A percentile compares a stretch with the other conserved stretches of the same genome.
Conservation (phyloP, 1,140 invertebrate species). For the Drosophila erecta region DNA sequence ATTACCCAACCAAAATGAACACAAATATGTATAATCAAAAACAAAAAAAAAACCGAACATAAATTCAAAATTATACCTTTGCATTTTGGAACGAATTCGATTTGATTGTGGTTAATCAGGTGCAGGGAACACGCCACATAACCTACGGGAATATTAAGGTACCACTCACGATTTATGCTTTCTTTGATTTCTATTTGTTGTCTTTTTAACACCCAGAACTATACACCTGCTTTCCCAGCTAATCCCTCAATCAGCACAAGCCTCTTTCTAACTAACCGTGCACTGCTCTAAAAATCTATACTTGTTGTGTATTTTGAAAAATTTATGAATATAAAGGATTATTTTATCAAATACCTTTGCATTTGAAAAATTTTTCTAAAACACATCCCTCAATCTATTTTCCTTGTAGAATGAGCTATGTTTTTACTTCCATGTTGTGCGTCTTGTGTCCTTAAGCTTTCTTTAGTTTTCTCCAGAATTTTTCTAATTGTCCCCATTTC, state of each 20-base stretch:
- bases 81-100: constrained; percentile 69
- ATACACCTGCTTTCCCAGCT: not conserved
- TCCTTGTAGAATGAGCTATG: constrained; percentile 39
- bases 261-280: constrained; percentile 12
- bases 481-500: constrained; percentile 13
- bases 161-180: constrained; percentile 79
- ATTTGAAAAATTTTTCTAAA: not conserved
- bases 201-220: constrained; percentile 12
- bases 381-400: constrained; percentile 7
- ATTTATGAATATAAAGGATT: not conserved
- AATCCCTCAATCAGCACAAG: constrained; percentile 17
- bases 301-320: constrained; percentile 13
- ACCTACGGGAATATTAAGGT: constrained; percentile 85
- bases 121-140: constrained; percentile 85
- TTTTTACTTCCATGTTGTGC: constrained; percentile 44
- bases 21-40: constrained; percentile 41
- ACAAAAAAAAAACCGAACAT: constrained; percentile 29
- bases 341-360: not conserved
- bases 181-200: constrained; percentile 62
- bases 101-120: constrained; percentile 73
- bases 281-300: constrained; percentile 9
- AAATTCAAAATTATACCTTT: constrained; percentile 64
- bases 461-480: not conserved
- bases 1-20: constrained; percentile 44
- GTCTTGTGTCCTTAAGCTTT: constrained; percentile 17